Evolutionary conservation across 2,797 vertebrate genomes (phyloP), one percentile per base, ranked within the genome.

Genomic region (Trachurus trachurus): DNA sequence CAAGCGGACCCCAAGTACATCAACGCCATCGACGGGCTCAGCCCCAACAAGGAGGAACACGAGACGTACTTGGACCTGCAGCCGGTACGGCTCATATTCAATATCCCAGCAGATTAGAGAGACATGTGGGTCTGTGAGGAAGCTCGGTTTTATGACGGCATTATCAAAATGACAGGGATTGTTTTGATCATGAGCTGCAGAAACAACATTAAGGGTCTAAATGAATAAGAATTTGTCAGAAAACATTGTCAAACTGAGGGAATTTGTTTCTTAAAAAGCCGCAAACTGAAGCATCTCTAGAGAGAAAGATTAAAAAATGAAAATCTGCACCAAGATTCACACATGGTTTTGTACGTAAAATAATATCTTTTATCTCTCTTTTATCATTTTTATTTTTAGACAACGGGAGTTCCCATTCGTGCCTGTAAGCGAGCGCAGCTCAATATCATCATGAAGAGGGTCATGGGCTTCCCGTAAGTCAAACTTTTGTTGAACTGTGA

Each of bases 61-160:
- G 96, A 96, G 89, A 96, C 96, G 0, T 96, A 96, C 86, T 93
- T 96, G 2, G 96, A 96, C 81, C 81, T 96, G 52, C 95, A 96
- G 49, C 96, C 96, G 79, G 96, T 96, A 94, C 4, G 82, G 7
- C 15, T 10, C n/a, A 5, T 19, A 9, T 29, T 77, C 21, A 39
- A 21, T 21, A 57, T 56, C 4, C 29, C 2, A 5, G 16, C 26
- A 62, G 40, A 69, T 66, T 37, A 40, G 29, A 40, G 29, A 42
- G 2, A 4, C 15, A 9, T 37, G 21, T 15, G 17, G 31, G 21
- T 44, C 17, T 31, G 37, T 13, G 13, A 12, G 49, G 26, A 56
- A 26, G 21, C 49, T 49, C 11, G 21, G 2, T 66, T 65, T 76
- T 63, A 71, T 58, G 54, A 31, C 12, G 0, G 1, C 26, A 6